Base-by-base conservation (phyloP, 2,113 vertebrate species). In the Lophochroa leadbeateri region DNA sequence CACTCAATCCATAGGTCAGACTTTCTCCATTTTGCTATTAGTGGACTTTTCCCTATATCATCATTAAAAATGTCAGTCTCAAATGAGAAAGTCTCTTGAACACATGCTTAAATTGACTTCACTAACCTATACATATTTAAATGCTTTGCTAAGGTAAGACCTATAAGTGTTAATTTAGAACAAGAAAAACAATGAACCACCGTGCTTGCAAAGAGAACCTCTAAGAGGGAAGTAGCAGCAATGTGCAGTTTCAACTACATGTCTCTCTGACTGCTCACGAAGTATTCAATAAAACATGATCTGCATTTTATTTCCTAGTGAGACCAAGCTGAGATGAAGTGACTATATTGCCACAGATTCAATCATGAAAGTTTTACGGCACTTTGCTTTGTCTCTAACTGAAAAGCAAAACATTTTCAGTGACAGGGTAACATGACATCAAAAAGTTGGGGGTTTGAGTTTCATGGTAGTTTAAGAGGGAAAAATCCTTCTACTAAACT, bases 401-500 rank as follows among this genome's bases (percentile, higher is more conserved):
- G 78, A 85, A 95, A 90, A 81, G 55, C 41, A 83, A 82, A 88
- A 87, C 52, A 96, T 65, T 86, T 94, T 47, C 86, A 91, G 74
- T 4, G 41, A 96, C 86, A 95, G 9, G 80, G 52, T 75, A 92
- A 95, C 69, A 82, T 33, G 90, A 92, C 80, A 96, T 84, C 70
- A 95, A 96, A 76, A 93, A 90, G 28, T 21, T 55, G 58, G 55
- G n/a, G 43, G 17, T 3, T 58, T 87, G 82, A 50, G 71, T 95
- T 95, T 92, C 55, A 82, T 6, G 50, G 77, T 31, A 77, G 67
- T 41, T 4, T 21, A 82, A 89, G 82, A 91, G 61, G 86, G 61
- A 81, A 89, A 94, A 96, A 72, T 82, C 86, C 72, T 95, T 94
- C 80, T 81, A 96, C 95, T 96, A 94, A 93, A 64, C 82, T 96